These are phyloP conservation scores for Cyphomyrus discorhynchus DNA, from an alignment of 2,113 vertebrate genomes.

Conservation along the genomic window DNA sequence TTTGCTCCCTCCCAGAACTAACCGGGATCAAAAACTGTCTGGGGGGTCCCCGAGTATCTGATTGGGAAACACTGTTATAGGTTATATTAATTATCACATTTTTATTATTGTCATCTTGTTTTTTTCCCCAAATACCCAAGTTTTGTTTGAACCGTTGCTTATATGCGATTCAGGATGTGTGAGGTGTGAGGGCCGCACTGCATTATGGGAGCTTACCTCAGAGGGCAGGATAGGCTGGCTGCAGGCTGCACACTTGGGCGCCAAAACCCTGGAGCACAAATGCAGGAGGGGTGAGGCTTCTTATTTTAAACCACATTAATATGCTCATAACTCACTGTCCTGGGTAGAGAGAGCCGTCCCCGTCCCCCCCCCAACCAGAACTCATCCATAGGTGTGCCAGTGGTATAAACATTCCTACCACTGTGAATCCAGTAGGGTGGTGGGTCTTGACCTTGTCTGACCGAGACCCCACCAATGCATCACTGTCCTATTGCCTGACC, in stretches of 20 bases:
- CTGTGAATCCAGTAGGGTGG: background rate
- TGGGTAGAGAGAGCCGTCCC: background rate
- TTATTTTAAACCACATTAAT: background rate
- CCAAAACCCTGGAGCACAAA: constrained; percentile 72
- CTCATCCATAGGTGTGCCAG: background rate
- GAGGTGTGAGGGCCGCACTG: background rate
- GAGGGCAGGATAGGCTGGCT: constrained; percentile 85
- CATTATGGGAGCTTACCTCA: constrained; percentile 65
- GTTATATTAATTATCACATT: background rate
- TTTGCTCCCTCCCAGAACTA: background rate
- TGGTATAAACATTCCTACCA: background rate
- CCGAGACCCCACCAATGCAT: background rate
- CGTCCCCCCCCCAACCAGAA: background rate
- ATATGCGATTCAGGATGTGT: background rate
- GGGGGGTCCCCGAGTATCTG: background rate
- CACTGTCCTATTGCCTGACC: background rate
- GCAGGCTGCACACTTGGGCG: constrained; percentile 89
- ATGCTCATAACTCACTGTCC: background rate
- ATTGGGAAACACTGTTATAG: background rate
- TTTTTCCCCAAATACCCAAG: background rate
- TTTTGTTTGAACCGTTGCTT: background rate
- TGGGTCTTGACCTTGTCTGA: background rate
- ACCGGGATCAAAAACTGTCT: background rate
- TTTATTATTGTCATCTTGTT: background rate
- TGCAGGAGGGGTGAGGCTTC: background rate